A percentile compares a stretch with the other conserved stretches of the same genome.
Conservation (phyloP, 2,113 vertebrate genomes). For the Accipiter cooperii region DNA sequence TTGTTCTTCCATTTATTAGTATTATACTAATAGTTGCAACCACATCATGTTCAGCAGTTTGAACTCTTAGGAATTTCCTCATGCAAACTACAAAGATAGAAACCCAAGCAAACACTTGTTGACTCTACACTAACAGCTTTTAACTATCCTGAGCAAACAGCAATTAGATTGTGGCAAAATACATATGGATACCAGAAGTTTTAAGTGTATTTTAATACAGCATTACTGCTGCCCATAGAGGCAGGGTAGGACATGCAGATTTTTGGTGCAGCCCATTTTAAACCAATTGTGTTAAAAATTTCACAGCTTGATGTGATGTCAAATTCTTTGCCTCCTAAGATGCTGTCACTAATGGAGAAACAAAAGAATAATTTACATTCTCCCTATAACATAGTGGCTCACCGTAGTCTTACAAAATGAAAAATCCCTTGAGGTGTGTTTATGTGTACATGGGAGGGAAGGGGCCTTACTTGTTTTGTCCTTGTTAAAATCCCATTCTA, state of each 20-base stretch:
- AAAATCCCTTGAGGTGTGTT: neutral
- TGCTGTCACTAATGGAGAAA: neutral
- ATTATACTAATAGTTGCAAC: neutral
- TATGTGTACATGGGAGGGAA: neutral
- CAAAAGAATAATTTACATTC: neutral
- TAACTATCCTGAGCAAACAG: neutral
- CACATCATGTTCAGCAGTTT: neutral
- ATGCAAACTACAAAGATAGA: neutral
- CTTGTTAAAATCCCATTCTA: neutral
- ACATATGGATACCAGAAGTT: neutral
- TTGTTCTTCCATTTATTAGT: neutral
- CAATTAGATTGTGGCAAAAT: neutral
- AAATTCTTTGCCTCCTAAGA: neutral
- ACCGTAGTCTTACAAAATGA: neutral
- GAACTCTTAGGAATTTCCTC: neutral
- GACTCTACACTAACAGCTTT: neutral
- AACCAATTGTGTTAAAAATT: neutral
- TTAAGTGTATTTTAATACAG: neutral
- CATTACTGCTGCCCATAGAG: neutral
- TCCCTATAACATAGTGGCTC: neutral
- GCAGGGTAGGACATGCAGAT: neutral
- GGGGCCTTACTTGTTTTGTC: neutral
- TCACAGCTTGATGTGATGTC: neutral
- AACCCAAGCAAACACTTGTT: neutral
- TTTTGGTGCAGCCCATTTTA: neutral